Conservation (phyloP, 1,140 invertebrate genomes). For the Drosophila burlai region DNA sequence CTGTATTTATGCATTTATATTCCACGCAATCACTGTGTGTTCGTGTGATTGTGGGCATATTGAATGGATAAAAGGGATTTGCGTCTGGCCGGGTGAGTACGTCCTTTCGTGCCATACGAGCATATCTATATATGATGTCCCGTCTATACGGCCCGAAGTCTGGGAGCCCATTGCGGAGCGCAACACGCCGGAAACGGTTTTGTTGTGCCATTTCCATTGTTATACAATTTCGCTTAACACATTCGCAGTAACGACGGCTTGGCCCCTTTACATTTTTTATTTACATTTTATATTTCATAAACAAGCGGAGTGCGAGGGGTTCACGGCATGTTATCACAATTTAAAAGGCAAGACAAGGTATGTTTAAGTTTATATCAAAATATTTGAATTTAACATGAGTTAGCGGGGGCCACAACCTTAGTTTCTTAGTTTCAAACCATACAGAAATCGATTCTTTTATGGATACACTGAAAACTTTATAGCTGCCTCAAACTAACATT, state of each 20-base stretch:
- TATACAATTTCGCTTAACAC: conserved; percentile 63
- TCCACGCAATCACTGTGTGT: conserved; percentile 36
- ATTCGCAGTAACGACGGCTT: conserved; percentile 28
- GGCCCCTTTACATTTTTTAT: conserved; percentile 29
- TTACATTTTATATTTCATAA: conserved; percentile 62
- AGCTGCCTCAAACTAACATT: not conserved
- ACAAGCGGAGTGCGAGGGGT: conserved; percentile 20
- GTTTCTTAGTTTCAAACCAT: not conserved
- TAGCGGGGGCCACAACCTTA: not conserved
- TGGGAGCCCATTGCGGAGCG: conserved; percentile 28
- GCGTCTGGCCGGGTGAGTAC: conserved; percentile 47
- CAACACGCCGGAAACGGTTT: conserved; percentile 66
- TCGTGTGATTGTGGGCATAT: conserved; percentile 59
- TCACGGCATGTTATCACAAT: conserved; percentile 6
- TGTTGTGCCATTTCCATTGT: conserved; percentile 63
- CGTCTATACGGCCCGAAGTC: conserved; percentile 32
- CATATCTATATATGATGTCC: conserved; percentile 20
- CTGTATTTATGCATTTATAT: conserved; percentile 67
- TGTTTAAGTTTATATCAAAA: not conserved
- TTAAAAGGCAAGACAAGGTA: not conserved
- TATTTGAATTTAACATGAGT: not conserved
- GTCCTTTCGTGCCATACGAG: not conserved
- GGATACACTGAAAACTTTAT: not conserved
- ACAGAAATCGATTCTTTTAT: not conserved
- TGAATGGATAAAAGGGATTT: conserved; percentile 78